Evolutionary conservation across 2,113 vertebrate species (phyloP).

Genomic region (Leptodactylus fuscus): DNA sequence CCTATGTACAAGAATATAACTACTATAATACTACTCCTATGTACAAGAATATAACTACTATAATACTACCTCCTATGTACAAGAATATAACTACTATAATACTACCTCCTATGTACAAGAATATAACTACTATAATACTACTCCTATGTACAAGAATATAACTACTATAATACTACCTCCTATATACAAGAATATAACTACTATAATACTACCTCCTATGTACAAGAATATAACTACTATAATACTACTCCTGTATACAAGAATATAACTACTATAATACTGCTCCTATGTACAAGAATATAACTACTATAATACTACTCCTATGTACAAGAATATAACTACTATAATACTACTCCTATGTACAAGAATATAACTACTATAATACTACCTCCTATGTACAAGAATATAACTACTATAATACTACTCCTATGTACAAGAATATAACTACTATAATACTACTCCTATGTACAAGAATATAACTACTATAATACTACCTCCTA

Average conservation of each 20-base stretch:
- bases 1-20: no score
- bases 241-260: background rate
- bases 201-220: background rate
- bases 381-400: constrained; percentile 1
- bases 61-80: background rate
- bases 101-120: background rate
- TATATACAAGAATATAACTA: background rate
- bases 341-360: background rate
- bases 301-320: background rate
- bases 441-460: background rate
- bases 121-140: constrained; percentile 1
- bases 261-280: constrained; percentile 16
- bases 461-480: no score
- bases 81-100: background rate
- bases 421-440: background rate
- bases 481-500: no score
- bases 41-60: background rate
- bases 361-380: constrained; percentile 7
- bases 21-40: background rate
- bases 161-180: background rate
- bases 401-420: constrained; percentile 7
- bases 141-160: background rate
- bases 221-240: constrained; percentile 19
- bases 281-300: background rate
- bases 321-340: background rate